These are phyloP conservation scores for Crocuta crocuta DNA, from an alignment of 2,113 vertebrate genomes.

Conservation along the genomic window DNA sequence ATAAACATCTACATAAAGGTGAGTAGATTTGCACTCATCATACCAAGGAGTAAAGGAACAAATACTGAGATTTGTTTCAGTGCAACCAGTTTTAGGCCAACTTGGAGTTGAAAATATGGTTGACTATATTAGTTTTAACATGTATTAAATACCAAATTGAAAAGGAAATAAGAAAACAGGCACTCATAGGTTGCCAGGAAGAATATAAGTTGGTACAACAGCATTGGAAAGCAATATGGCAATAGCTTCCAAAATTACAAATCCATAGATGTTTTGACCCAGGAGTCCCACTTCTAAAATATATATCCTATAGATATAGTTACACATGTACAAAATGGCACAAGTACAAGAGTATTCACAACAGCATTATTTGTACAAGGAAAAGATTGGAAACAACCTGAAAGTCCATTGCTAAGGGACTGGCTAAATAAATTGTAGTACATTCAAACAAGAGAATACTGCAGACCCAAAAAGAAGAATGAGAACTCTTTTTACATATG, in stretches of 20 bases:
- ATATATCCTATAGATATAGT: not conserved
- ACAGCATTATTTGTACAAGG: not conserved
- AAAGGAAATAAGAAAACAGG: constrained; percentile 38
- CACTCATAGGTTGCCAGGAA: not conserved
- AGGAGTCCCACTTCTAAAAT: constrained; percentile 21
- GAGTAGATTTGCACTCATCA: constrained; percentile 19
- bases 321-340: not conserved
- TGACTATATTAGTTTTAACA: not conserved
- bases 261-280: not conserved
- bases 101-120: constrained; percentile 49
- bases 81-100: not conserved
- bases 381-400: not conserved
- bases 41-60: constrained; percentile 5
- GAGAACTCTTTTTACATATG: not conserved
- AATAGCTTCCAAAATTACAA: constrained; percentile 36
- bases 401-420: not conserved
- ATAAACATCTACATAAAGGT: not conserved
- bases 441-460: not conserved
- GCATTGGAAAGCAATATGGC: not conserved
- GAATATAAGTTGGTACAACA: not conserved
- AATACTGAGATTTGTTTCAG: not conserved
- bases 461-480: not conserved
- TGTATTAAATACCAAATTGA: constrained; percentile 13
- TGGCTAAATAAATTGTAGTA: not conserved
- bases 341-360: not conserved